phyloP scores from a whole-genome alignment of 2,113 vertebrate species.

The Cephalopholis sonnerati region DNA sequence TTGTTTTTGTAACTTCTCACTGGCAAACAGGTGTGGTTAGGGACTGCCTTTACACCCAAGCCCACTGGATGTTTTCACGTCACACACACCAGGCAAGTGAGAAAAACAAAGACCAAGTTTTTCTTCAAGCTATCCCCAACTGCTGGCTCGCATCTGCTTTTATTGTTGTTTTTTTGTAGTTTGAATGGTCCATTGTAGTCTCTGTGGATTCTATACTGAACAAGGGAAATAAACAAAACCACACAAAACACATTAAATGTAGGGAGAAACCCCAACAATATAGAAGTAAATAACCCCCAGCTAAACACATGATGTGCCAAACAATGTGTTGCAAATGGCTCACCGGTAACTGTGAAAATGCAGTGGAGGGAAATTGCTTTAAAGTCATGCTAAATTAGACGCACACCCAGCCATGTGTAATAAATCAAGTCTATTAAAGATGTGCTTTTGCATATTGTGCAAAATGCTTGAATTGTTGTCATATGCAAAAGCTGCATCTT shows the following conservation, averaged over 20 bases:
- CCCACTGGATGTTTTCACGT: neutral
- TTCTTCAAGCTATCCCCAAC: neutral
- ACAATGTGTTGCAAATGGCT: neutral
- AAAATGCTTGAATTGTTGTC: neutral
- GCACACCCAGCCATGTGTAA: neutral
- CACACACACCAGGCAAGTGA: neutral
- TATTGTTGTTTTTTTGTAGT: neutral
- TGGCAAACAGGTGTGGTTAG: neutral
- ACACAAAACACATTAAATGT: neutral
- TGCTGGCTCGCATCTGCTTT: neutral
- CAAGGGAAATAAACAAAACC: slow-evolving; percentile 20
- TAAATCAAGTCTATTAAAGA: neutral
- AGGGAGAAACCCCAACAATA: neutral
- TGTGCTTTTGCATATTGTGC: neutral
- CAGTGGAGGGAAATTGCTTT: neutral
- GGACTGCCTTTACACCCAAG: neutral
- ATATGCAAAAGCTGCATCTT: neutral
- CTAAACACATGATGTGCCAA: neutral
- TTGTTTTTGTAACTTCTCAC: neutral
- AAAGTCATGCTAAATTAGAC: slow-evolving; percentile 11
- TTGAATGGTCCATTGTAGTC: neutral
- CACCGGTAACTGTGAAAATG: neutral
- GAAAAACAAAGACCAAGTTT: slow-evolving; percentile 20
- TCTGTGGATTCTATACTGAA: neutral
- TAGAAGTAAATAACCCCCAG: neutral